A percentile compares a stretch with the other conserved stretches of the same genome.
Evolutionary conservation across 2,797 vertebrate genomes (phyloP).

Genomic region (Echiichthys vipera): DNA sequence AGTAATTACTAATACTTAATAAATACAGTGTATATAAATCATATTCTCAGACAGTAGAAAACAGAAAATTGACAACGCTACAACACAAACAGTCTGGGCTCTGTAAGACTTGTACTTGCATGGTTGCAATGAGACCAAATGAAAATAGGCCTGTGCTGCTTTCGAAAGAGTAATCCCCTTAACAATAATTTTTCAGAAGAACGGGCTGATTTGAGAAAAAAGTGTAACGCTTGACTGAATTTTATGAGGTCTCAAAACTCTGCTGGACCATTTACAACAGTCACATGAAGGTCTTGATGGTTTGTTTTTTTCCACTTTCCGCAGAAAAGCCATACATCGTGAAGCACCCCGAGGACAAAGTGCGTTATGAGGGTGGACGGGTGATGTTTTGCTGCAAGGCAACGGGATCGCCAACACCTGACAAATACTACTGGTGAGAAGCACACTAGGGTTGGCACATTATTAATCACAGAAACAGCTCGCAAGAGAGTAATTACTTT

Average conservation of each 20-base stretch:
- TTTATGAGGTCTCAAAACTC: slow-evolving; percentile 59
- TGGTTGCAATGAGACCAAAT: slow-evolving; percentile 64
- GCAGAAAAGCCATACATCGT: slow-evolving; percentile 94
- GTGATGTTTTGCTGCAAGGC: slow-evolving; percentile 93
- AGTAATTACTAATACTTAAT: slow-evolving; percentile 36
- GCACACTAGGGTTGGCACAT: background rate
- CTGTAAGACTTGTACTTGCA: slow-evolving; percentile 28
- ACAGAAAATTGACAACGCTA: slow-evolving; percentile 51
- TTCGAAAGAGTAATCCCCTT: slow-evolving; percentile 55
- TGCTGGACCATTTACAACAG: slow-evolving; percentile 36
- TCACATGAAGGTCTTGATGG: slow-evolving; percentile 28
- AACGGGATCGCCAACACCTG: slow-evolving; percentile 88
- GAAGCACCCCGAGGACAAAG: slow-evolving; percentile 91
- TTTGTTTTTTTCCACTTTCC: slow-evolving; percentile 47
- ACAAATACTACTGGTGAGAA: slow-evolving; percentile 94
- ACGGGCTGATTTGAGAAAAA: slow-evolving; percentile 40
- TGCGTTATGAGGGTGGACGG: slow-evolving; percentile 88
- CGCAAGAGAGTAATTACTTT: background rate
- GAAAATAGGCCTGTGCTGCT: slow-evolving; percentile 46
- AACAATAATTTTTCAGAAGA: slow-evolving; percentile 56
- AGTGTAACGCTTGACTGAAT: slow-evolving; percentile 47
- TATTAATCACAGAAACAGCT: background rate
- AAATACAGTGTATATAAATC: too few relatives aligned
- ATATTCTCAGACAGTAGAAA: slow-evolving; percentile 32
- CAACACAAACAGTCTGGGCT: slow-evolving; percentile 45